Evolutionary conservation across 2,113 vertebrate species (phyloP).

Genomic region (Cricetomys ansorgei): DNA sequence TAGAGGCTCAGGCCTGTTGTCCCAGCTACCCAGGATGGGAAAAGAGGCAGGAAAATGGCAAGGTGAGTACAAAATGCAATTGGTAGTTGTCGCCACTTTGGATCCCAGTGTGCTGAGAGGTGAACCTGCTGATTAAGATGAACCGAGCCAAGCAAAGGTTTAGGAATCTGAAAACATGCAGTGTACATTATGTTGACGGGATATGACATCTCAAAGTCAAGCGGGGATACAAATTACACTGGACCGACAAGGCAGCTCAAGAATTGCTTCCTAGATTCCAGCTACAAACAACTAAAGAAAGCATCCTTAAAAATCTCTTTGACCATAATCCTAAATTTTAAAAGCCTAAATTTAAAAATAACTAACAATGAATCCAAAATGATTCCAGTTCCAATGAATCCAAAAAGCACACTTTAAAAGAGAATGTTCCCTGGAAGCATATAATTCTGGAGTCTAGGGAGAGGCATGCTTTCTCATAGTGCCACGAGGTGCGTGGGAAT

Average conservation of each 20-base stretch:
- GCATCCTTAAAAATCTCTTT: background rate
- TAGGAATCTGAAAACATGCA: background rate
- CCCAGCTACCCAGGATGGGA: background rate
- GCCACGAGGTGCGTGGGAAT: rapidly evolving
- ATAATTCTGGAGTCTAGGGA: too few relatives aligned
- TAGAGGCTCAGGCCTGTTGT: background rate
- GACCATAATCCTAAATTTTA: too few relatives aligned
- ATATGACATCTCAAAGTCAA: background rate
- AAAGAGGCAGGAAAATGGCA: background rate
- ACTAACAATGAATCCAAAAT: background rate
- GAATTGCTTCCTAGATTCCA: background rate
- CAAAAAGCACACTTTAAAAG: background rate
- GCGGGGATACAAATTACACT: background rate
- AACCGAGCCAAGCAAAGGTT: background rate
- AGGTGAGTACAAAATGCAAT: too few relatives aligned
- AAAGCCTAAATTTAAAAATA: background rate
- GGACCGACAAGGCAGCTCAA: background rate
- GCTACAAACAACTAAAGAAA: background rate
- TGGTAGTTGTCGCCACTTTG: rapidly evolving
- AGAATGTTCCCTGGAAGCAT: background rate
- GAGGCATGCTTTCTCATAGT: background rate
- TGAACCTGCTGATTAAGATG: background rate
- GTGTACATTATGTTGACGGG: background rate
- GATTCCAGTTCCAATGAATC: too few relatives aligned
- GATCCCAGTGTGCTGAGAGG: rapidly evolving